Evolutionary conservation across 2,797 vertebrate genomes (phyloP).

Genomic region (Schizopygopsis malacanthus): DNA sequence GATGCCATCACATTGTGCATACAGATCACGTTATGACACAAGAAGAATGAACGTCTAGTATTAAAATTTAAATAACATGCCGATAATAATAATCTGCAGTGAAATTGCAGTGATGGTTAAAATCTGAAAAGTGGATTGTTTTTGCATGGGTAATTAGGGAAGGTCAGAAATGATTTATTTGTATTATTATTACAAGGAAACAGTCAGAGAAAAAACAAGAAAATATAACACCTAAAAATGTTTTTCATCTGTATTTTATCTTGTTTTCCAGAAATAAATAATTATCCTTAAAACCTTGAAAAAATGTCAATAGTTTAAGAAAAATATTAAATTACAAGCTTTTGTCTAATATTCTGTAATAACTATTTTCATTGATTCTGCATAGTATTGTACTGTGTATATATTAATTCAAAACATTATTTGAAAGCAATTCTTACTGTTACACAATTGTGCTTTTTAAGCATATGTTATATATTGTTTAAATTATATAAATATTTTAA

Average conservation of each 20-base stretch:
- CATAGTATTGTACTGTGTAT: neutral
- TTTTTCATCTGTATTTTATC: neutral
- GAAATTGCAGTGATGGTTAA: neutral
- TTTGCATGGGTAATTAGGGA: neutral
- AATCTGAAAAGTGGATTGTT: neutral
- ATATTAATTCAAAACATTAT: neutral
- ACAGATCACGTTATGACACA: neutral
- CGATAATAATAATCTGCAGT: neutral
- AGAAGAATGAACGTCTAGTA: neutral
- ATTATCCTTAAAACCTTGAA: neutral
- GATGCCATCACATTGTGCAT: neutral
- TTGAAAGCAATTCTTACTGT: neutral
- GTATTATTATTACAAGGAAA: neutral
- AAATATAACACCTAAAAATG: neutral
- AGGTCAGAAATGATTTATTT: neutral
- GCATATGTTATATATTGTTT: neutral
- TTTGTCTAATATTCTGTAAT: neutral
- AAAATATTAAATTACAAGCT: neutral
- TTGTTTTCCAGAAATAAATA: neutral
- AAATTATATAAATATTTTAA: neutral
- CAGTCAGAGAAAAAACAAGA: neutral
- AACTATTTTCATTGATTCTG: neutral
- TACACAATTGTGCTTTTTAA: no score
- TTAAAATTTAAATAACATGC: neutral
- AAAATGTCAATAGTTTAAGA: neutral